A percentile compares a stretch with the other conserved stretches of the same genome.
phyloP scores from a whole-genome alignment of 2,797 vertebrate species.

The Poecile montanus region DNA sequence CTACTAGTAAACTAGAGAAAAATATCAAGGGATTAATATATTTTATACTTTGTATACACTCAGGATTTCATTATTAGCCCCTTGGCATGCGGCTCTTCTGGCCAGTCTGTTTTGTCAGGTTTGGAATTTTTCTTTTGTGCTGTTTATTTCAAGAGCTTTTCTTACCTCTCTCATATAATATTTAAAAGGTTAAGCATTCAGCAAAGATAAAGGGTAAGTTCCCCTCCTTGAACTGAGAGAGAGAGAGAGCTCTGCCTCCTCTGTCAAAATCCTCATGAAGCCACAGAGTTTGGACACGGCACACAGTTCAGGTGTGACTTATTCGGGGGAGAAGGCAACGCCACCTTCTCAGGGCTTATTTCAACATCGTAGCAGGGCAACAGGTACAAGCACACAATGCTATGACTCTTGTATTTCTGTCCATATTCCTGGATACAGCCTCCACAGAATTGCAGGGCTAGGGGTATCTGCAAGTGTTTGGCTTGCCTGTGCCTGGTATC shows the following conservation, averaged over 20 bases:
- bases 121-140: background rate
- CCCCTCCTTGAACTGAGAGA: background rate
- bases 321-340: fast-evolving
- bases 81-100: background rate
- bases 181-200: background rate
- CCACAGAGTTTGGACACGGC: background rate
- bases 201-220: background rate
- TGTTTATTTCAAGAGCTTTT: constrained; percentile 41
- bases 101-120: background rate
- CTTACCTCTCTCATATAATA: background rate
- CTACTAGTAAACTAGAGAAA: background rate
- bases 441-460: background rate
- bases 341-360: background rate
- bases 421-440: background rate
- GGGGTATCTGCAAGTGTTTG: background rate
- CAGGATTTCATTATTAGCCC: background rate
- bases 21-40: background rate
- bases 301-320: background rate
- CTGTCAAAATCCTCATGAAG: background rate
- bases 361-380: background rate
- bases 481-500: background rate
- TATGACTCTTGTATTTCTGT: background rate
- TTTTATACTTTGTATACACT: background rate
- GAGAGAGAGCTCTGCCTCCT: background rate
- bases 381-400: background rate